phyloP scores from a whole-genome alignment of 2,797 vertebrate genomes.

The Steatocranus sp. region DNA sequence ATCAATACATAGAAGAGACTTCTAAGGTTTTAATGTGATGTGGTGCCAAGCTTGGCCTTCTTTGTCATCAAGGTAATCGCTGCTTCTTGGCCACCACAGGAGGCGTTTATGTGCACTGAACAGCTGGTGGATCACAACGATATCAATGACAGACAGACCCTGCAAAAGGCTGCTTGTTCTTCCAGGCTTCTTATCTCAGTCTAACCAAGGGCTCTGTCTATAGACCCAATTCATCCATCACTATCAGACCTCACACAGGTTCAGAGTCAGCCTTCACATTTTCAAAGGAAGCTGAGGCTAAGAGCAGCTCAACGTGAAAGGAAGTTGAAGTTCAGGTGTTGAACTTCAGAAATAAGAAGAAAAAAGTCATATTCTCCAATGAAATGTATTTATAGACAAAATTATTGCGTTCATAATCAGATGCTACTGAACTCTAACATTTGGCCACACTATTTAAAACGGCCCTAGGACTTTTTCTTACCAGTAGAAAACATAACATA shows the following conservation, averaged over 20 bases:
- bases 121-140: constrained; percentile 34
- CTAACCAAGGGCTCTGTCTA: constrained; percentile 36
- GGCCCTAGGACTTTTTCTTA: not conserved
- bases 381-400: not conserved
- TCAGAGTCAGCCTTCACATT: constrained; percentile 19
- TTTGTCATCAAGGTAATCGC: constrained; percentile 35
- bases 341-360: not conserved
- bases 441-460: not conserved
- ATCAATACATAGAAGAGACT: not conserved
- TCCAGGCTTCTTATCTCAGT: constrained; percentile 60
- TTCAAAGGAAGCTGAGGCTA: not conserved
- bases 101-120: constrained; percentile 24
- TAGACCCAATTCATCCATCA: constrained; percentile 62
- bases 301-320: not conserved
- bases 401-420: not conserved
- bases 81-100: constrained; percentile 14
- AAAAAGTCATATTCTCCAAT: not conserved
- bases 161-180: constrained; percentile 37
- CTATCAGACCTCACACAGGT: constrained; percentile 62
- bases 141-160: constrained; percentile 70
- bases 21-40: not conserved
- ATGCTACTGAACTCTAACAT: not conserved
- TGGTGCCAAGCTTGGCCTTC: not conserved
- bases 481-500: not conserved
- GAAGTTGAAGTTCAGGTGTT: not conserved